These are phyloP conservation scores for Ochotona curzoniae DNA, from an alignment of 2,113 vertebrate species.

Conservation along the genomic window DNA sequence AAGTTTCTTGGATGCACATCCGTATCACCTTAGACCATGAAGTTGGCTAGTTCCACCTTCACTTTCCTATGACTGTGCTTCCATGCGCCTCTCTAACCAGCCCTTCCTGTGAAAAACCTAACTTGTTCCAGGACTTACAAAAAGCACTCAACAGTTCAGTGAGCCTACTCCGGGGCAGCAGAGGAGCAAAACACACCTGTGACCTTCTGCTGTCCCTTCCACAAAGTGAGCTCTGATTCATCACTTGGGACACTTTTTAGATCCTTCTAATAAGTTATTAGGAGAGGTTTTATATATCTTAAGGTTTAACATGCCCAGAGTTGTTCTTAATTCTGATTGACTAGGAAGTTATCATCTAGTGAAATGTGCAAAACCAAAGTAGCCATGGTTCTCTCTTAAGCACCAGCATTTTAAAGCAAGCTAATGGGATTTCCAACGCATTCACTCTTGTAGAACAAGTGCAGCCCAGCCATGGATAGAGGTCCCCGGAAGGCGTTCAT, in stretches of 20 bases:
- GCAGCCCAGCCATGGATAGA: neutral
- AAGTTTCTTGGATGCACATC: neutral
- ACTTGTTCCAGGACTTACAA: neutral
- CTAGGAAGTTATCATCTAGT: slow-evolving; percentile 64
- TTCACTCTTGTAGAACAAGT: neutral
- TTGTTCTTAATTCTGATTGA: slow-evolving; percentile 48
- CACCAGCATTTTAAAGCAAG: slow-evolving; percentile 32
- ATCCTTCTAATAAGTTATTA: slow-evolving; percentile 40
- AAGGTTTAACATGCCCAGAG: slow-evolving; percentile 56
- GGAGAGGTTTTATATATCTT: slow-evolving; percentile 25
- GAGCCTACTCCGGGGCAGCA: neutral
- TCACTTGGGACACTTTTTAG: slow-evolving; percentile 3
- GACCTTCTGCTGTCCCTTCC: neutral
- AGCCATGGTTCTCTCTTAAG: slow-evolving; percentile 9
- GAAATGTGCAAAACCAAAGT: slow-evolving; percentile 66
- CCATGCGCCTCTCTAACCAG: neutral
- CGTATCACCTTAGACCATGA: neutral
- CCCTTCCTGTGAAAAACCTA: neutral
- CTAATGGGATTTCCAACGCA: slow-evolving; percentile 22
- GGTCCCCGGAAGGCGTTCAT: slow-evolving; percentile 35
- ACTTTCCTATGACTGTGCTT: neutral
- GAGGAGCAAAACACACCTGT: neutral
- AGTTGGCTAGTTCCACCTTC: neutral
- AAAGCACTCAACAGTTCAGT: neutral
- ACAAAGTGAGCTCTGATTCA: neutral